Evolutionary conservation across 2,797 vertebrate genomes (phyloP), one percentile per base, ranked within the genome.

Genomic region (Chanos chanos): DNA sequence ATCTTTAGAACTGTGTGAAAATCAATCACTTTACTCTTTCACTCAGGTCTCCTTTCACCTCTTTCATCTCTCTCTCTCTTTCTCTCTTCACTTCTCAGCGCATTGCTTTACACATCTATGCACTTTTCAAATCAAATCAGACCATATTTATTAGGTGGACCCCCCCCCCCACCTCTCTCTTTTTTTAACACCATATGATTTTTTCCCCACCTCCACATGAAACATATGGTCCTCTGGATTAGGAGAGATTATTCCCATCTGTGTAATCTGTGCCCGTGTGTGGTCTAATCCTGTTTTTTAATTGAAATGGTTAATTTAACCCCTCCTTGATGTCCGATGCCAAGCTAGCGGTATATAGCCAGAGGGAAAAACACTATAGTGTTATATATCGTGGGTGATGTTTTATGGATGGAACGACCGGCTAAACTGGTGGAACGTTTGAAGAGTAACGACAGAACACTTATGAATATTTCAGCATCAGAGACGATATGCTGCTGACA

Each of bases 221-320:
- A n/a, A n/a, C n/a, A n/a, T n/a, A n/a, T n/a, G n/a, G n/a, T n/a
- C n/a, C 25, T 39, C 37, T 64, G 45, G 25, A 21, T 56, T n/a
- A n/a, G n/a, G n/a, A n/a, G n/a, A 25, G 39, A 24, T 19, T 22
- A 52, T 34, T 3, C 13, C 43, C 7, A 19, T 9, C 39, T 8
- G 7, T 16, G 6, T 4, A 7, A 18, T 21, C 22, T 5, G 10
- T 25, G 15, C 8, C 9, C 10, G 45, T 9, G 12, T 8, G 10
- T 3, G 7, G 19, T 5, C 9, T 41, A 6, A 3, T 3, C 10
- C 21, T 25, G 15, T 24, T 12, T 5, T 25, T 2, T 31, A 15
- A 28, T 18, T 82, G 78, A 75, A 85, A 77, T 70, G 71, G 81
- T 75, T 82, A 78, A 85, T 83, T 86, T 83, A 86, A 87, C 80